Base-by-base conservation (phyloP, 2,113 vertebrate species). In the Bos indicus region DNA sequence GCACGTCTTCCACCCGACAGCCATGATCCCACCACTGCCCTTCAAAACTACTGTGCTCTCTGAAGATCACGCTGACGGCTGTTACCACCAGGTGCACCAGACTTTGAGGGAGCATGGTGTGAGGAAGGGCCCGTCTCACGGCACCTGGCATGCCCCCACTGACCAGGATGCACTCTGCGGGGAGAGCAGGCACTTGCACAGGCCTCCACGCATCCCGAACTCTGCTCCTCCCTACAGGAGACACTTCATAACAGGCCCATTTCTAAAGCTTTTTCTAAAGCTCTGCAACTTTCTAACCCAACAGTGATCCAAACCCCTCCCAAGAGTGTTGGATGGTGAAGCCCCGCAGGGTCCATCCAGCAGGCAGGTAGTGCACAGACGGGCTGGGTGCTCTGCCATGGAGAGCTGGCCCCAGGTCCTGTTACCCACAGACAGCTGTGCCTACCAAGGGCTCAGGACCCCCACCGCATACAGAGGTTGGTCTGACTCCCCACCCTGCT, bases 71-170 rank as follows among this genome's bases (percentile, higher is more conserved):
- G 0, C 23, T 48, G 40, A 17, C 2, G 1, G 4, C 11, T 0
- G 3, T 15, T 12, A 36, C 15, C 11, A 19, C 3, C 46, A 3
- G 21, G 10, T 4, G 82, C 10, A 1, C 1, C 40, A 6, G 51
- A 74, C 30, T 8, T 14, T 3, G 36, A n/a, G 28, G 43, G 14
- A 26, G 14, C 3, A 7, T 26, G 2, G 17, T 43, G 25, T 16
- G 62, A 52, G 87, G 48, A 40, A 56, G 52, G 51, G 10, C 25
- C 54, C 0, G 2, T 2, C 8, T 81, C 78, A 52, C 0, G 10
- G 8, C 0, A 3, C 78, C 78, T 51, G 28, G 28, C 5, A 0
- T 1, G 9, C 16, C 16, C 19, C 5, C 78, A 12, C 17, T 21
- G 17, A 33, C 48, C 46, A 33, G 81, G 51, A 83, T 21, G 51